Conservation (phyloP, 2,797 vertebrate species). For the Microctenopoma stevenorrisi region DNA sequence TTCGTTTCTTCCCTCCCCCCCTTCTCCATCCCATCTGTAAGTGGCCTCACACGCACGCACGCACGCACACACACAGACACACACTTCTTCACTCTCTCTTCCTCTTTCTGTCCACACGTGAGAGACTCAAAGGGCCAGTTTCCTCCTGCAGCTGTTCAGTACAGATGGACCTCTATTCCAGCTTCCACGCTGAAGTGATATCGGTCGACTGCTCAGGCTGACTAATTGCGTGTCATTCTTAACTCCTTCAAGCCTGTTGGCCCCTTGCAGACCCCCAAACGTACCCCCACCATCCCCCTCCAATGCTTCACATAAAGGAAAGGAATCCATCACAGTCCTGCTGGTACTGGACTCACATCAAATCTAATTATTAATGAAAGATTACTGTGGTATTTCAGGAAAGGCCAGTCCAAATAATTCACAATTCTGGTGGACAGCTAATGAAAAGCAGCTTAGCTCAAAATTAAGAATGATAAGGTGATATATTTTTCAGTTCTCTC, state of each 20-base stretch:
- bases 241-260: conserved; percentile 85
- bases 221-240: conserved; percentile 87
- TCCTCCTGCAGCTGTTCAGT: conserved; percentile 78
- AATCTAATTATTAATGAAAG: conserved; percentile 57
- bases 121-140: conserved; percentile 74
- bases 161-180: conserved; percentile 83
- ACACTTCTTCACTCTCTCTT: conserved; percentile 22
- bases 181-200: conserved; percentile 82
- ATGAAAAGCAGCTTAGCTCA: conserved; percentile 26
- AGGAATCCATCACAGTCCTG: conserved; percentile 69
- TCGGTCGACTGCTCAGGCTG: conserved; percentile 79
- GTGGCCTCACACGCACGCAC: conserved; percentile 32
- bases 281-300: conserved; percentile 49
- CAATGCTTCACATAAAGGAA: conserved; percentile 65
- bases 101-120: conserved; percentile 68
- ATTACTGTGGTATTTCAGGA: conserved; percentile 57
- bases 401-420: conserved; percentile 34
- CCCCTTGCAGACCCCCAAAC: conserved; percentile 67
- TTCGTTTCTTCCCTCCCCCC: conserved; percentile 71
- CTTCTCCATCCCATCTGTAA: conserved; percentile 75
- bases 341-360: conserved; percentile 61
- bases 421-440: conserved; percentile 14
- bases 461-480: conserved; percentile 16
- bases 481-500: neutral
- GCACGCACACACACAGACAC: conserved; percentile 1